These are phyloP conservation scores for Scaptomyza graminum DNA, from an alignment of 1,140 invertebrate genomes.

Conservation along the genomic window DNA sequence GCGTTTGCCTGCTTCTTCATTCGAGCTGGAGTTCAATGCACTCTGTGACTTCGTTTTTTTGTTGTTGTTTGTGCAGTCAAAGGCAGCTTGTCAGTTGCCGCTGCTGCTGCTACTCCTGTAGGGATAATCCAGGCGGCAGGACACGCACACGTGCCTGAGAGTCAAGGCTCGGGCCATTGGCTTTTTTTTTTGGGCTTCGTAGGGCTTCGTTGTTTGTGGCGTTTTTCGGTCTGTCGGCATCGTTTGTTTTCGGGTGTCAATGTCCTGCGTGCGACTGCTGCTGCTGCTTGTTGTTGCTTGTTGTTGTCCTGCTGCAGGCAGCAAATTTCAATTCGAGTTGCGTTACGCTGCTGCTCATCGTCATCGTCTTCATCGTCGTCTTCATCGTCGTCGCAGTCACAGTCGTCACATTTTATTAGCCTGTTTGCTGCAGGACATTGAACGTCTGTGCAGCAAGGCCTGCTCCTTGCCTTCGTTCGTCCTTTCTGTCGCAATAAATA, in stretches of 20 bases:
- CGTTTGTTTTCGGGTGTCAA: slow-evolving; percentile 73
- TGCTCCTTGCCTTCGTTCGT: slow-evolving; percentile 64
- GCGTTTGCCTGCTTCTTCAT: not conserved
- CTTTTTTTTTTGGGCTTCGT: slow-evolving; percentile 33
- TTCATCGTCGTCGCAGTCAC: slow-evolving; percentile 4
- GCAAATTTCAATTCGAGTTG: slow-evolving; percentile 68
- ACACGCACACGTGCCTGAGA: slow-evolving; percentile 54
- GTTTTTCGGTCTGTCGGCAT: slow-evolving; percentile 42
- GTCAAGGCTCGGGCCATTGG: slow-evolving; percentile 56
- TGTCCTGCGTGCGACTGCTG: slow-evolving; percentile 64
- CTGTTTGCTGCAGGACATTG: slow-evolving; percentile 79
- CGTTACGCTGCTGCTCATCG: slow-evolving; percentile 58
- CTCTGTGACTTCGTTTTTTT: slow-evolving; percentile 17
- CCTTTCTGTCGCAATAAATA: slow-evolving; percentile 77
- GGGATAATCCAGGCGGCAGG: slow-evolving; percentile 54
- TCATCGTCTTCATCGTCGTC: slow-evolving; percentile 4
- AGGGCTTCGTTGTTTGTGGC: slow-evolving; percentile 42
- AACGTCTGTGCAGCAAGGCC: slow-evolving; percentile 56
- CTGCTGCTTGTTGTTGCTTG: slow-evolving; percentile 7
- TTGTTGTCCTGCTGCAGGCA: slow-evolving; percentile 44
- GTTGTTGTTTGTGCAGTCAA: too few relatives aligned
- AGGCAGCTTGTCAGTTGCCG: slow-evolving; percentile 5
- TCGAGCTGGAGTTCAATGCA: slow-evolving; percentile 63
- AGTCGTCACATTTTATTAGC: slow-evolving; percentile 78
- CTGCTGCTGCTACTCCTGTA: slow-evolving; percentile 33